A percentile compares a stretch with the other conserved stretches of the same genome.
Evolutionary conservation across 2,113 vertebrate genomes (phyloP).

Genomic region (Albula goreensis): DNA sequence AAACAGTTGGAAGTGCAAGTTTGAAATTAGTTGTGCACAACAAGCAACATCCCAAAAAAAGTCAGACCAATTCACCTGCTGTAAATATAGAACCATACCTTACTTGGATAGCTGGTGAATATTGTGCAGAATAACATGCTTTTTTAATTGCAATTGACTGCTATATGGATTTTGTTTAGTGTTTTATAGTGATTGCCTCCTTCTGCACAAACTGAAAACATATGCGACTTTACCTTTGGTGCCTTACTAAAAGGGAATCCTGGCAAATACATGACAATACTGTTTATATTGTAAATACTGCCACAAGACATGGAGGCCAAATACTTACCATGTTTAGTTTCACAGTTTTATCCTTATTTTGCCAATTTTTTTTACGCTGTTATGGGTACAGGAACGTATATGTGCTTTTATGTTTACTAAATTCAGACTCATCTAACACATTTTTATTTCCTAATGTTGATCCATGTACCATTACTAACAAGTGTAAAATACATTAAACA

Average conservation of each 20-base stretch:
- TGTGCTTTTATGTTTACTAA: slow-evolving; percentile 88
- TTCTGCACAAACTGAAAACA: slow-evolving; percentile 69
- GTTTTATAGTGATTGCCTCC: slow-evolving; percentile 51
- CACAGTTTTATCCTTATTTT: slow-evolving; percentile 82
- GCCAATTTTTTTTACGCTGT: slow-evolving; percentile 81
- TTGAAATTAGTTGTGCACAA: background rate
- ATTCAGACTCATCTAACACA: slow-evolving; percentile 75
- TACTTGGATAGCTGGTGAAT: background rate
- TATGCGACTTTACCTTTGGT: slow-evolving; percentile 81
- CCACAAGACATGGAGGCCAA: slow-evolving; percentile 80
- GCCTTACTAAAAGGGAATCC: slow-evolving; percentile 77
- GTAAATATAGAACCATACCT: background rate
- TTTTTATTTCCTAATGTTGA: slow-evolving; percentile 9
- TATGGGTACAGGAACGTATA: slow-evolving; percentile 77
- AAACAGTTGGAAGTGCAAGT: background rate
- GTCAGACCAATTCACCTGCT: background rate
- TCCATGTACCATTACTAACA: background rate
- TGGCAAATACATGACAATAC: slow-evolving; percentile 76
- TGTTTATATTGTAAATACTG: slow-evolving; percentile 84
- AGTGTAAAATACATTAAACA: background rate
- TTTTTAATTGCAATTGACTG: slow-evolving; percentile 19
- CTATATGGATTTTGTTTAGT: slow-evolving; percentile 44
- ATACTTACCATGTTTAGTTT: slow-evolving; percentile 83
- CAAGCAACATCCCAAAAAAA: background rate
- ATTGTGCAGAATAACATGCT: no score